Percentiles rank a stretch among this genome's conserved stretches.
Conservation (phyloP, 1,140 invertebrate species). For the Gryon sp. region DNA sequence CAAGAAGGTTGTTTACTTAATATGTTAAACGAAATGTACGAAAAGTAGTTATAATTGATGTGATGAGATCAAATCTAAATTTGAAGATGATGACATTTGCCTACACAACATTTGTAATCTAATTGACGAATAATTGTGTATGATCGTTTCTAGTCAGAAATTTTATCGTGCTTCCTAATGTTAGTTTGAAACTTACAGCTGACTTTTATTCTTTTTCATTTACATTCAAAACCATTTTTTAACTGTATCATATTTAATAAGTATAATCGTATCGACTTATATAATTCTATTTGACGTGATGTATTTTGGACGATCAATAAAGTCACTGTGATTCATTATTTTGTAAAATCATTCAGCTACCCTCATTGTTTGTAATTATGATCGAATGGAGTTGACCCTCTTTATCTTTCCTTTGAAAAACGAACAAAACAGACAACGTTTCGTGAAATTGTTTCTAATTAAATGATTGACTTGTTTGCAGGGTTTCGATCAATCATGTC, state of each 20-base stretch:
- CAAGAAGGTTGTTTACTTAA: constrained; percentile 59
- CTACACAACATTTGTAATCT: not conserved
- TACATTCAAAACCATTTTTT: too few relatives aligned
- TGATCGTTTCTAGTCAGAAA: constrained; percentile 3
- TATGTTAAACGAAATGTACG: not conserved
- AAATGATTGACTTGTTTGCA: constrained; percentile 37
- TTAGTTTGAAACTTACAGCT: too few relatives aligned
- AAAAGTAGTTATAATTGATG: too few relatives aligned
- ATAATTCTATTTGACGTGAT: too few relatives aligned
- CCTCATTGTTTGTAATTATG: not conserved
- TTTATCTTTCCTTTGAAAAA: not conserved
- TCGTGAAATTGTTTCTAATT: constrained; percentile 7
- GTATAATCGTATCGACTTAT: too few relatives aligned
- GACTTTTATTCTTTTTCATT: too few relatives aligned
- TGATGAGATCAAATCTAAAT: too few relatives aligned
- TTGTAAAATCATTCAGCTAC: not conserved
- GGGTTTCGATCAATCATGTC: constrained; percentile 50
- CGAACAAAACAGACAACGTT: not conserved
- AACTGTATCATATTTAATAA: too few relatives aligned
- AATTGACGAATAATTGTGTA: constrained; percentile 5
- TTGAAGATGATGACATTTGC: too few relatives aligned
- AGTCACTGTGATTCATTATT: not conserved
- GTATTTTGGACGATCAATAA: constrained; percentile 4
- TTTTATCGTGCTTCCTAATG: too few relatives aligned
- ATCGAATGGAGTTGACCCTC: constrained; percentile 62